Evolutionary conservation across 2,113 vertebrate species (phyloP).

Genomic region (Trachemys scripta): DNA sequence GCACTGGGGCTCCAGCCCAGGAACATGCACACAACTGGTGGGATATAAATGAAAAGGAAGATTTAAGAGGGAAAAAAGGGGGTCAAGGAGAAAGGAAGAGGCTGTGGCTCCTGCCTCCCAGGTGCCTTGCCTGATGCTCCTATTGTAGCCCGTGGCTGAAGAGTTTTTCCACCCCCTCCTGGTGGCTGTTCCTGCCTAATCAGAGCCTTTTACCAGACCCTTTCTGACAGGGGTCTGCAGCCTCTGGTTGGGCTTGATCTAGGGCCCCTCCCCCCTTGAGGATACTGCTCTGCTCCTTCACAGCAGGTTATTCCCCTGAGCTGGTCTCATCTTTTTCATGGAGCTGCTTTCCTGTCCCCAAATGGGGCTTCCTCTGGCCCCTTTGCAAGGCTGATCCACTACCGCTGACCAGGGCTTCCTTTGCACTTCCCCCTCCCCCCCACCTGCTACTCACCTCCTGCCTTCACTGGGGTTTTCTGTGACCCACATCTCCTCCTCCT

Average conservation of each 20-base stretch:
- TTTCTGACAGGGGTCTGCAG: neutral
- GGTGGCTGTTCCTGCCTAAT: neutral
- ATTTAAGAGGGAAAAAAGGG: neutral
- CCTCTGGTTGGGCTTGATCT: neutral
- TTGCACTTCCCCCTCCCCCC: neutral
- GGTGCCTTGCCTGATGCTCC: neutral
- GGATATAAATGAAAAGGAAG: neutral
- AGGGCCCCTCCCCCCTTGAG: neutral
- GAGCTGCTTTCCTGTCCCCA: neutral
- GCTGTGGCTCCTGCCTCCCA: neutral
- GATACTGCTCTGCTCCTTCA: rapidly evolving
- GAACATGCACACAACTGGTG: rapidly evolving
- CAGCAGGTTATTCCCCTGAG: rapidly evolving
- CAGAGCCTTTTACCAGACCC: neutral
- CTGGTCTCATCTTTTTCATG: neutral
- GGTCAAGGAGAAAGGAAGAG: neutral
- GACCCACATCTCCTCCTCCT: neutral
- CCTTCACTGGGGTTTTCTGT: neutral
- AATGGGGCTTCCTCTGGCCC: neutral
- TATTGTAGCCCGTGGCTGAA: neutral
- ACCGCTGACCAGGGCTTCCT: neutral
- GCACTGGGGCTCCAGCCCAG: neutral
- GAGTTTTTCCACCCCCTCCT: neutral
- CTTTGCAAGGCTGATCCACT: too few species aligned
- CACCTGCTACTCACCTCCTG: neutral